These are phyloP conservation scores for Lasioglossum calceatum DNA, from an alignment of 2,888 invertebrate genomes.

Conservation along the genomic window DNA sequence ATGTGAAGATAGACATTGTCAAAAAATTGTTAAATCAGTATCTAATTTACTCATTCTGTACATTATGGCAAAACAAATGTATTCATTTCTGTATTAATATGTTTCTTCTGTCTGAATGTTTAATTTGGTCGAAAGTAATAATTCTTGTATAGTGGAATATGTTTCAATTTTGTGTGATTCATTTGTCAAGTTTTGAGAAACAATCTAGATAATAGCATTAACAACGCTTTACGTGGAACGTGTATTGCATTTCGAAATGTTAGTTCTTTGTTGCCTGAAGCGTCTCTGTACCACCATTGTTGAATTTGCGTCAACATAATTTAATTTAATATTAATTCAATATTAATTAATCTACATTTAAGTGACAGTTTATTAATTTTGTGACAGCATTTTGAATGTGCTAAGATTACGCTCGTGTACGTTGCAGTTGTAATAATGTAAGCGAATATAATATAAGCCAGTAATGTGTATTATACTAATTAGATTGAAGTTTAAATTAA, in stretches of 20 bases:
- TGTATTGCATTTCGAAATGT: neutral
- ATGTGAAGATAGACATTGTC: too few relatives aligned
- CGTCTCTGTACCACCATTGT: neutral
- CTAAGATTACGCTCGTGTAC: neutral
- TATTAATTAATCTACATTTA: neutral
- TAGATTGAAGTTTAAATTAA: neutral
- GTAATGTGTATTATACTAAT: neutral
- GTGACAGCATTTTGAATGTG: neutral
- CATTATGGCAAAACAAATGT: too few relatives aligned
- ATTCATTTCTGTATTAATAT: too few relatives aligned
- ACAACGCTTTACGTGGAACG: neutral
- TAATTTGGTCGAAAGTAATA: too few relatives aligned
- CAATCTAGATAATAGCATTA: too few relatives aligned
- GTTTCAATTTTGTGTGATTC: too few relatives aligned
- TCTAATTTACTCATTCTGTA: too few relatives aligned
- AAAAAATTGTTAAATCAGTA: too few relatives aligned
- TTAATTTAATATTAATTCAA: neutral
- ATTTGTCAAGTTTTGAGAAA: too few relatives aligned
- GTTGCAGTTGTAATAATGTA: neutral
- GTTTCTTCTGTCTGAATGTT: too few relatives aligned
- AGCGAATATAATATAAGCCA: neutral
- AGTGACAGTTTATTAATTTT: neutral
- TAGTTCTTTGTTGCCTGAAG: neutral
- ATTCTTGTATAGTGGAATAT: too few relatives aligned
- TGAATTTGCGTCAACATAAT: neutral